Percentiles rank a stretch among this genome's conserved stretches.
Evolutionary conservation across 2,888 invertebrate species (phyloP).

Genomic region (Drosophila paracracens): DNA sequence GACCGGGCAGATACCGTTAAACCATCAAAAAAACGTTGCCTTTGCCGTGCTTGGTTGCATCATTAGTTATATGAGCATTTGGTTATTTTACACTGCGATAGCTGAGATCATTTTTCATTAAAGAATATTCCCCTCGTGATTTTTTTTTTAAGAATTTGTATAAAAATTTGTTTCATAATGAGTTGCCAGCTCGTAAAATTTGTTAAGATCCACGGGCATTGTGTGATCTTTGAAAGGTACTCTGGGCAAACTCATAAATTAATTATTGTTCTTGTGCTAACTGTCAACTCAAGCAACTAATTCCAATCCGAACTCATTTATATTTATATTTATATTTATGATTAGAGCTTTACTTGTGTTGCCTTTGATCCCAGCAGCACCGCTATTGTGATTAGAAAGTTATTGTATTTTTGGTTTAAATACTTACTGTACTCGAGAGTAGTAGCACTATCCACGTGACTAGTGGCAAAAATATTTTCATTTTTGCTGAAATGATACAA

Average conservation of each 20-base stretch:
- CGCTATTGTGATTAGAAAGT: conserved; percentile 9
- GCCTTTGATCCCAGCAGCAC: conserved; percentile 36
- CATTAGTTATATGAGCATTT: conserved; percentile 47
- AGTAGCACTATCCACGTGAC: conserved; percentile 95
- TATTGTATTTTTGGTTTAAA: neutral
- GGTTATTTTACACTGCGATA: conserved; percentile 9
- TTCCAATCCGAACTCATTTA: conserved; percentile 25
- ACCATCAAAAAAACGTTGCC: conserved; percentile 30
- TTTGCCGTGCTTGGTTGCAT: conserved; percentile 37
- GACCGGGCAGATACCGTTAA: conserved; percentile 63
- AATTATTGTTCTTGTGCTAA: conserved; percentile 69
- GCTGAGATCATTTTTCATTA: conserved; percentile 54
- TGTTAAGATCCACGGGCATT: conserved; percentile 49
- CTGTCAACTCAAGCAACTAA: conserved; percentile 30
- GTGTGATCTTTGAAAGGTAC: conserved; percentile 26
- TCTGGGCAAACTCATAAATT: conserved; percentile 65
- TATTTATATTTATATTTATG: conserved; percentile 36
- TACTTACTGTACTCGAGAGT: conserved; percentile 92
- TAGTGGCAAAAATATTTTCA: conserved; percentile 96
- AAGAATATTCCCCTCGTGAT: conserved; percentile 15
- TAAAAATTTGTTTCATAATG: conserved; percentile 66
- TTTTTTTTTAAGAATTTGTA: conserved; percentile 40
- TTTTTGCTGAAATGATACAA: conserved; percentile 92
- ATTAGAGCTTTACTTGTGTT: conserved; percentile 6
- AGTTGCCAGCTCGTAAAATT: conserved; percentile 72